Base-by-base conservation (phyloP, 1,140 invertebrate species). In the Procambarus clarkii region DNA sequence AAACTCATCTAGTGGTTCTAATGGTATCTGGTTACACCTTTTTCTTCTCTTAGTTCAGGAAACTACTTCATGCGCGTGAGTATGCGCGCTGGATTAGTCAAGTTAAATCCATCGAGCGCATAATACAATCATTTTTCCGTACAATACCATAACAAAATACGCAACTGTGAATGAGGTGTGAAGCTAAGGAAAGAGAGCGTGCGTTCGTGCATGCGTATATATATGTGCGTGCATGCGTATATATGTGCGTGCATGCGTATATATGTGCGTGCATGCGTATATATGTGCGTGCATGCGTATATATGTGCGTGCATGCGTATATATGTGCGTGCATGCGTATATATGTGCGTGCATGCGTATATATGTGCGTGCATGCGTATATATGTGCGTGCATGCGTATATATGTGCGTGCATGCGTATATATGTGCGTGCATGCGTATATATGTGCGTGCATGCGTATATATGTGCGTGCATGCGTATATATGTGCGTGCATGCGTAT, bases 171-270 rank as follows among this genome's bases (percentile, higher is more conserved):
- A 34, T 34, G 1, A 34, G 34, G 34, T 34, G 34, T 34, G 34
- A 34, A 34, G 34, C 34, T 34, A 34, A 34, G 34, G 34, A 0
- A 34, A 34, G 34, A 34, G 34, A 34, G 34, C 34, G 34, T 34
- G 34, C 1, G 34, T n/a, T n/a, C n/a, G n/a, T n/a, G n/a, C n/a
- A n/a, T n/a, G n/a, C n/a, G n/a, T n/a, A n/a, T n/a, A n/a, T n/a
- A n/a, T n/a, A n/a, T n/a, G n/a, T 34, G 34, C 34, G 18, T 45
- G 77, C 34, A 44, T 79, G 77, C 34, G 77, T 79, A 44, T 79
- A 34, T 79, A 44, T 45, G 34, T 45, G 77, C 34, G 77, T 79
- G 77, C 34, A 44, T 79, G 77, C 34, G 77, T 79, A 44, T 45
- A 11, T 79, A 44, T 79, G 77, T 34, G 34, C 34, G 18, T 45